phyloP scores from a whole-genome alignment of 2,797 vertebrate genomes.

The Myotis daubentonii region DNA sequence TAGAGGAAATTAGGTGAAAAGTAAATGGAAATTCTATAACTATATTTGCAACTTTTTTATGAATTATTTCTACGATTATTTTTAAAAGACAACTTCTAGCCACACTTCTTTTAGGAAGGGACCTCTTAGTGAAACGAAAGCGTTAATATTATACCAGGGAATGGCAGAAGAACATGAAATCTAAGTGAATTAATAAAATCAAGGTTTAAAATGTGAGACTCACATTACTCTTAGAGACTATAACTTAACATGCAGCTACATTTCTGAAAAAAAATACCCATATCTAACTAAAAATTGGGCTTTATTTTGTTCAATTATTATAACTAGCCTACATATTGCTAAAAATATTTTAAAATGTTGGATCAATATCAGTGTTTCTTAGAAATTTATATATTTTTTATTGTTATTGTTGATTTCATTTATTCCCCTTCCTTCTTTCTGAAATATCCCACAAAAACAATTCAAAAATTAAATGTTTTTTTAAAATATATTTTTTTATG shows the following conservation, averaged over 20 bases:
- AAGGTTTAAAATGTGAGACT: background rate
- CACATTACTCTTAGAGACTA: background rate
- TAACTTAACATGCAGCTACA: background rate
- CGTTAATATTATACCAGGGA: background rate
- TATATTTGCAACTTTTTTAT: background rate
- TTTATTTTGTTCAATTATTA: background rate
- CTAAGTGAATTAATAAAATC: background rate
- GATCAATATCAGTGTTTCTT: background rate
- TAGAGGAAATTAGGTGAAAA: background rate
- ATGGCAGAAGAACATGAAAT: background rate
- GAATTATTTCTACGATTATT: background rate
- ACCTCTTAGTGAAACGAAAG: background rate
- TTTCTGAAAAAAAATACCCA: background rate
- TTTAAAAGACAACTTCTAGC: background rate
- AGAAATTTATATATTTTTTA: background rate
- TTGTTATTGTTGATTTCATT: background rate
- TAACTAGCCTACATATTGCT: background rate
- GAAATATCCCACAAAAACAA: background rate
- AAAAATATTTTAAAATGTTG: background rate
- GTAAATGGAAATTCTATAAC: background rate
- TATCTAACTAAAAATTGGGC: background rate
- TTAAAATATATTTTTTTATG: too few relatives aligned
- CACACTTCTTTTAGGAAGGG: background rate
- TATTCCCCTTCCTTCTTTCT: background rate
- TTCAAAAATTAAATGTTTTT: background rate